A percentile compares a stretch with the other conserved stretches of the same genome.
phyloP scores from a whole-genome alignment of 2,888 invertebrate species.

The Xylota segnis region DNA sequence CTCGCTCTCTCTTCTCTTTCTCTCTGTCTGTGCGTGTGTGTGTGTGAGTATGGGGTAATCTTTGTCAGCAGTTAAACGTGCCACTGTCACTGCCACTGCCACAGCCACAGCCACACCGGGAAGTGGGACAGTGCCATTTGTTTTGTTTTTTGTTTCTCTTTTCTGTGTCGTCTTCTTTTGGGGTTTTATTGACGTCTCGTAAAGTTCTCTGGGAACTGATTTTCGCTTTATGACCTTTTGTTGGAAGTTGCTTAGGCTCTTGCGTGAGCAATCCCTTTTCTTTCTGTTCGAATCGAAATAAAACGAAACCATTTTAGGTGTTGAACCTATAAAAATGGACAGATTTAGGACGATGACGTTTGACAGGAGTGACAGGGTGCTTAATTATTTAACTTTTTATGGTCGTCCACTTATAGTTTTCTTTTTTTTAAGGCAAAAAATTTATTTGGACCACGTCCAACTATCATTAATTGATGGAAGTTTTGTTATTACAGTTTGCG shows the following conservation, averaged over 20 bases:
- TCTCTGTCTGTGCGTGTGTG: neutral
- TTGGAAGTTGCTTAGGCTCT: neutral
- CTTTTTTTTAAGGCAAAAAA: neutral
- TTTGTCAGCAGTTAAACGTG: slow-evolving; percentile 30
- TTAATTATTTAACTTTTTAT: slow-evolving; percentile 53
- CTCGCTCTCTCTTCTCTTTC: neutral
- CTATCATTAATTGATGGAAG: neutral
- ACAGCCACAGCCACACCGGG: neutral
- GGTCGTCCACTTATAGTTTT: neutral
- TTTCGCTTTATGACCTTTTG: slow-evolving; percentile 51
- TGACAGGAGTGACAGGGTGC: slow-evolving; percentile 29
- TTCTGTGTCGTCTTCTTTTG: neutral
- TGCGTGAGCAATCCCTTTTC: slow-evolving; percentile 31
- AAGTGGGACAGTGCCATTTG: neutral
- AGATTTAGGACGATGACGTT: slow-evolving; percentile 38
- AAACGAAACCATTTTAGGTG: slow-evolving; percentile 32
- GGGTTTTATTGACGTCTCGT: slow-evolving; percentile 45
- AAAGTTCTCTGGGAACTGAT: slow-evolving; percentile 44
- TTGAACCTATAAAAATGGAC: slow-evolving; percentile 15
- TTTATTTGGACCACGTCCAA: neutral
- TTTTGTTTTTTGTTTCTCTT: slow-evolving; percentile 18
- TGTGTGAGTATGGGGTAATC: neutral
- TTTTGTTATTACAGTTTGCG: neutral
- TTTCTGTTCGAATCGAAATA: neutral
- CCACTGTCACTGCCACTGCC: no score